phyloP scores from a whole-genome alignment of 1,140 invertebrate genomes.

The Sycophaga agraensis region DNA sequence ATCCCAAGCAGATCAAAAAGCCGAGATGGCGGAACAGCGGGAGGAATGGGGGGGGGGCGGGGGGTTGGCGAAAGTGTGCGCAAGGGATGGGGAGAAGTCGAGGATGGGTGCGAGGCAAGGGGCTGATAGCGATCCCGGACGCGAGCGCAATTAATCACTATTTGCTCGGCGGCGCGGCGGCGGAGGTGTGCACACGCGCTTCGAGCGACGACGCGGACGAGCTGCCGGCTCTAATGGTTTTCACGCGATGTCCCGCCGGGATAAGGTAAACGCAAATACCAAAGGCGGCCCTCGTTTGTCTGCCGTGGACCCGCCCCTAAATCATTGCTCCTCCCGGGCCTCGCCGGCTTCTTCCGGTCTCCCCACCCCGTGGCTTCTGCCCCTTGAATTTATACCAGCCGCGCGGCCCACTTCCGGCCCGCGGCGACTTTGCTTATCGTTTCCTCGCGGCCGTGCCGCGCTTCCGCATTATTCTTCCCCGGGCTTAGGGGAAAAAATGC shows the following conservation, averaged over 20 bases:
- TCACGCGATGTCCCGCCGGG: conserved; percentile 26
- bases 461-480: no score
- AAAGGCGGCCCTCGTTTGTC: not conserved
- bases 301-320: not conserved
- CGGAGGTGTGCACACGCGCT: not conserved
- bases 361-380: no score
- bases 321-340: not conserved
- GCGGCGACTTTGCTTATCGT: not conserved
- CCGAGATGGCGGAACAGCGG: no score
- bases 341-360: no score
- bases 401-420: not conserved
- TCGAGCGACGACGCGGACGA: not conserved
- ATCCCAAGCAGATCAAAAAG: no score
- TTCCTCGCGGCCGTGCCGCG: no score
- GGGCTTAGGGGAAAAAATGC: no score
- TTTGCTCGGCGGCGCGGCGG: not conserved
- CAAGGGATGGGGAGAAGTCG: not conserved
- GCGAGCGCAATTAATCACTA: conserved; percentile 13
- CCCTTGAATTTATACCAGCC: not conserved
- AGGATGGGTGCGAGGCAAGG: no score
- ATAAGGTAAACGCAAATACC: conserved; percentile 31
- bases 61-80: not conserved
- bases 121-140: not conserved
- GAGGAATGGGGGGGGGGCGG: no score
- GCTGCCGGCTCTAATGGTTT: conserved; percentile 28